Base-by-base conservation (phyloP, 1,140 invertebrate species). In the Chlorops oryzae region DNA sequence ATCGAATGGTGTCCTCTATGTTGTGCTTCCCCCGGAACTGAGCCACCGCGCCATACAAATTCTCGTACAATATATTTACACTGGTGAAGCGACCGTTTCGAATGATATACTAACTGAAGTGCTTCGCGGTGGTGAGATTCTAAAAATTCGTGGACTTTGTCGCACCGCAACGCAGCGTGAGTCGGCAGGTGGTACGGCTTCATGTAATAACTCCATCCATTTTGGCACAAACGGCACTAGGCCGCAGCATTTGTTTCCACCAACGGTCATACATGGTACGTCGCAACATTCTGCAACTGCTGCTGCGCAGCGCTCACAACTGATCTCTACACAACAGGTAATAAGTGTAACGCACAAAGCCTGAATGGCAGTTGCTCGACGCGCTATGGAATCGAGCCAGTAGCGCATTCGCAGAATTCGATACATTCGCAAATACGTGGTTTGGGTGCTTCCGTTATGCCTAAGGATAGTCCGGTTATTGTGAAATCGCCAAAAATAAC, bases 41-140 rank as follows among this genome's bases (percentile, higher is more conserved):
- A 85, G 81, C 17, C 85, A 86, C 47, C 80, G 84, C 50, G 87
- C 86, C 2, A 72, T 90, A 47, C 86, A 86, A 65, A 86, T 87
- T 44, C 75, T 90, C 2, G 82, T 89, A n/a, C 85, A 88, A 61
- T 90, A 90, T 63, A 90, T 90, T 86, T 89, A 90, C 72, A 86
- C 80, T 70, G 87, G 87, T 3, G 87, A 90, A 74, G 86, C 87
- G 22, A 90, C 87, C 17, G 87, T 90, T 6, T 87, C 85, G 47
- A 88, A 89, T 70, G 86, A 88, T 62, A 85, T 89, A 22, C 63
- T 90, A 38, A 85, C 87, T 58, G 82, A 80, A 47, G 86, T 89
- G 2, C 59, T 90, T 34, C 83, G 85, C 64, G 87, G 86, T 0
- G 87, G 87, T 0, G 86, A 89, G 61, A 80, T 88, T 5, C 62